Percentiles rank a stretch among this genome's conserved stretches.
These are phyloP conservation scores for Pycnomerus fuliginosus DNA, from an alignment of 2,888 invertebrate genomes.

Conservation along the genomic window DNA sequence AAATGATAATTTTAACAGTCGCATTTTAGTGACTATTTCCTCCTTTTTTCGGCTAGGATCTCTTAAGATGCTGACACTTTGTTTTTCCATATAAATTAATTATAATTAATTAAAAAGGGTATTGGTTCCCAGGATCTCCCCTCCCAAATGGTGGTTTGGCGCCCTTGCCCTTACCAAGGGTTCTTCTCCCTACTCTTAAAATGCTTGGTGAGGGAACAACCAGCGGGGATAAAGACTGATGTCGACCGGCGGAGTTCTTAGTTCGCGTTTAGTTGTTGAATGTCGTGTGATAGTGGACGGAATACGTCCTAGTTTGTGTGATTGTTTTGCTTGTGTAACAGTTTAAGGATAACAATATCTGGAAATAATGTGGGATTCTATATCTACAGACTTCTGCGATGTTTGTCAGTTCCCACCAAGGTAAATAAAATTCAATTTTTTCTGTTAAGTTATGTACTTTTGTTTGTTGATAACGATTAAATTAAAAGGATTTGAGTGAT, in stretches of 20 bases:
- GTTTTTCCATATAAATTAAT: too few relatives aligned
- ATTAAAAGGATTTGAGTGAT: conserved; percentile 17
- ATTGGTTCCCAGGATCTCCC: neutral
- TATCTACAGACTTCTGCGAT: conserved; percentile 47
- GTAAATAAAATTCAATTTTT: too few relatives aligned
- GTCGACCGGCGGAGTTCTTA: conserved; percentile 2
- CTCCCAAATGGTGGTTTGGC: conserved; percentile 25
- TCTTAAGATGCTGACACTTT: too few relatives aligned
- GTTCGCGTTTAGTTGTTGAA: conserved; percentile 18
- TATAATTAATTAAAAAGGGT: neutral
- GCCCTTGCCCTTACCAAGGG: conserved; percentile 29
- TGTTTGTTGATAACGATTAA: too few relatives aligned
- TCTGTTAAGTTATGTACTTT: too few relatives aligned
- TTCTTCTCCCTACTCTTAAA: conserved; percentile 5
- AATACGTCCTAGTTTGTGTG: conserved; percentile 13
- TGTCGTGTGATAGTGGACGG: conserved; percentile 17
- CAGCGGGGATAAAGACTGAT: conserved; percentile 15
- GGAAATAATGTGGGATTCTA: conserved; percentile 47
- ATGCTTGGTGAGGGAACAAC: conserved; percentile 4
- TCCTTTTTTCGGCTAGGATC: too few relatives aligned
- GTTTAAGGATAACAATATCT: conserved; percentile 9
- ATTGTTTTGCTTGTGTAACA: conserved; percentile 13
- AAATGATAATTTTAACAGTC: too few relatives aligned
- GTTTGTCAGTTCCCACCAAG: conserved; percentile 53
- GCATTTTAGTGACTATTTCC: too few relatives aligned